These are phyloP conservation scores for Bufotes viridis DNA, from an alignment of 2,797 vertebrate species.

Conservation along the genomic window DNA sequence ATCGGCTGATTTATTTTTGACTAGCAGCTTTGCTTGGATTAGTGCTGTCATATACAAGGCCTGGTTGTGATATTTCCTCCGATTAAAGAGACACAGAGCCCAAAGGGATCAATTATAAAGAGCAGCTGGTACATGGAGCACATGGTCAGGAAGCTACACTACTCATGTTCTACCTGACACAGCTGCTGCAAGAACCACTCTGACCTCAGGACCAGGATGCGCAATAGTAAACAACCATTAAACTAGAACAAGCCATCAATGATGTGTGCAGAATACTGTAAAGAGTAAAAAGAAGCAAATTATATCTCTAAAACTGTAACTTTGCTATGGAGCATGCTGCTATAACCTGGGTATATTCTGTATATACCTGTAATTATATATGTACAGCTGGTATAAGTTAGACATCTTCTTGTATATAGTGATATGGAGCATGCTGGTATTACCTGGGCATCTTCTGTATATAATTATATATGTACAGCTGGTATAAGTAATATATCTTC, in stretches of 20 bases:
- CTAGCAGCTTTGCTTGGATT: background rate
- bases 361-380: background rate
- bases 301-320: background rate
- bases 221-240: background rate
- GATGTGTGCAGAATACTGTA: background rate
- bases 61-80: background rate
- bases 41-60: background rate
- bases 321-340: background rate
- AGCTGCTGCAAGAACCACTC: conserved; percentile 3
- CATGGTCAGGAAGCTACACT: background rate
- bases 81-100: background rate
- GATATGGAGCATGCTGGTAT: too few species aligned
- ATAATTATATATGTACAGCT: too few species aligned
- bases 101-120: background rate
- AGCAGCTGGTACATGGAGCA: background rate
- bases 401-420: too few species aligned
- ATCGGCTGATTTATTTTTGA: too few species aligned
- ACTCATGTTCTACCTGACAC: conserved; percentile 3
- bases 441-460: too few species aligned
- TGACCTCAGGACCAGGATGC: too few species aligned
- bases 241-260: background rate
- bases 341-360: background rate
- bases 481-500: too few species aligned
- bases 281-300: too few species aligned
- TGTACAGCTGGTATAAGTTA: background rate